Conservation (phyloP, 2,888 invertebrate genomes). For the Rutpela maculata region DNA sequence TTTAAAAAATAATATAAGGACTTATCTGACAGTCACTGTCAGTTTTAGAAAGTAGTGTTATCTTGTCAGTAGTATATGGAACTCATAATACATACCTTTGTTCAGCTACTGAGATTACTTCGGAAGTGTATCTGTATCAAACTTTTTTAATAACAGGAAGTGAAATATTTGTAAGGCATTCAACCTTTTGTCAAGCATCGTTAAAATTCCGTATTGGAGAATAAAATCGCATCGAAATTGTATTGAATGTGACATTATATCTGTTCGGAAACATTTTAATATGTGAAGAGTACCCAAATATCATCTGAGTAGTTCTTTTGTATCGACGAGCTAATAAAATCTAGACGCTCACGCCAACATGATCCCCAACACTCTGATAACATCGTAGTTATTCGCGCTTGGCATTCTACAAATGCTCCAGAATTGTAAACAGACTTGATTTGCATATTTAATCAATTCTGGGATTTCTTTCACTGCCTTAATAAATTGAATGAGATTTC, state of each 20-base stretch:
- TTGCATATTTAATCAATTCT: conserved; percentile 64
- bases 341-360: conserved; percentile 55
- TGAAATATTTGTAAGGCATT: not conserved
- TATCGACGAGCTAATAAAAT: conserved; percentile 63
- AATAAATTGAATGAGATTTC: conserved; percentile 61
- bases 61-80: not conserved
- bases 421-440: conserved; percentile 63
- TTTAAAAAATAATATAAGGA: too few relatives aligned
- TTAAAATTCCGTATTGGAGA: not conserved
- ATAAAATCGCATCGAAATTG: not conserved
- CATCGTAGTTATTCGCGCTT: conserved; percentile 62
- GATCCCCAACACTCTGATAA: conserved; percentile 61
- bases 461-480: conserved; percentile 58
- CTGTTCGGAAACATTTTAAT: conserved; percentile 57
- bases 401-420: conserved; percentile 61
- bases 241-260: conserved; percentile 14
- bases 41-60: not conserved
- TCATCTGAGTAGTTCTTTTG: conserved; percentile 50
- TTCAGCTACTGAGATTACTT: not conserved
- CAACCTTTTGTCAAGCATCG: conserved; percentile 7
- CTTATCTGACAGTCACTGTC: not conserved
- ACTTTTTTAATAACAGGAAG: not conserved
- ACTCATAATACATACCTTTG: not conserved
- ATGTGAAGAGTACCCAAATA: conserved; percentile 44
- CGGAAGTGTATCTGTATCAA: not conserved